Evolutionary conservation across 2,797 vertebrate genomes (phyloP).

Genomic region (Morelia viridis): DNA sequence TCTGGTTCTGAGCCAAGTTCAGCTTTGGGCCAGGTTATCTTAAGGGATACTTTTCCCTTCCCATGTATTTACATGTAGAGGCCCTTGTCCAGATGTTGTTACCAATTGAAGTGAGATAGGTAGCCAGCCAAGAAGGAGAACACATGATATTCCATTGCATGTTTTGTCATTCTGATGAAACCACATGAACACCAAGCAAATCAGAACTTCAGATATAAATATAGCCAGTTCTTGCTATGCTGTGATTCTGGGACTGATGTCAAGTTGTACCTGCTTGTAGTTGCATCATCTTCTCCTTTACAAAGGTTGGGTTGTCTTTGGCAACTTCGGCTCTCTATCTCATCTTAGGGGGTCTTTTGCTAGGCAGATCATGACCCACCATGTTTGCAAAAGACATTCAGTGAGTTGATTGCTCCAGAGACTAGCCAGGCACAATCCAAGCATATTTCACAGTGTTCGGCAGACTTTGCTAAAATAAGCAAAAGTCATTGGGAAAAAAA

Average conservation of each 20-base stretch:
- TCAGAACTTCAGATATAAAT: neutral
- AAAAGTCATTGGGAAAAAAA: neutral
- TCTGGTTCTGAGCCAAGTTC: too few relatives aligned
- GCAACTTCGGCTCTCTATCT: neutral
- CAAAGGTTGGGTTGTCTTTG: neutral
- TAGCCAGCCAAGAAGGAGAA: too few relatives aligned
- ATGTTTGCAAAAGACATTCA: neutral
- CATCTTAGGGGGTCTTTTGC: neutral
- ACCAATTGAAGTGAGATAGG: too few relatives aligned
- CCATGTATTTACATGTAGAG: neutral
- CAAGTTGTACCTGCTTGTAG: neutral
- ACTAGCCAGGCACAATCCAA: neutral
- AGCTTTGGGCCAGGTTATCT: neutral
- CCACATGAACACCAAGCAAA: neutral
- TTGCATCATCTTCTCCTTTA: neutral
- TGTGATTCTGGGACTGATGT: neutral
- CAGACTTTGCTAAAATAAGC: neutral
- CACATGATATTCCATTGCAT: too few relatives aligned
- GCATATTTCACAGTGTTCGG: neutral
- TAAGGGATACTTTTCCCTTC: neutral
- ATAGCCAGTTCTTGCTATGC: neutral
- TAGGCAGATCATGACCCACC: neutral
- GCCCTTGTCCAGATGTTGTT: neutral
- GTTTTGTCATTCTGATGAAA: too few relatives aligned
- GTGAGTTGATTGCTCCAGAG: neutral